Conservation (phyloP, 2,888 invertebrate genomes). For the Drosophila affinis region DNA sequence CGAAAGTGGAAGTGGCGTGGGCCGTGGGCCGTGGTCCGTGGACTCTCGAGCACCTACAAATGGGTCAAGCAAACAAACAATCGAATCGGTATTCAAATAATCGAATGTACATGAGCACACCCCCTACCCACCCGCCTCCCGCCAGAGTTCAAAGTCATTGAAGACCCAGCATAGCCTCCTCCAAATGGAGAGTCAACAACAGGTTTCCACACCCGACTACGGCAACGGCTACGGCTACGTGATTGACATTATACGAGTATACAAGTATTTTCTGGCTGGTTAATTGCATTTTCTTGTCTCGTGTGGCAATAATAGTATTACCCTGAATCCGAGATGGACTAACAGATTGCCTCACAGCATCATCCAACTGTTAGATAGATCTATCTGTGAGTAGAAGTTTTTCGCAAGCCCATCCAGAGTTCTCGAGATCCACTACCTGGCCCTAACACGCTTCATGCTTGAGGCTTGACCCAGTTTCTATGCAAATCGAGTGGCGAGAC, state of each 20-base stretch:
- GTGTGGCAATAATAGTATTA: constrained; percentile 37
- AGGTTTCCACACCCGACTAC: constrained; percentile 54
- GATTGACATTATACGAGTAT: constrained; percentile 60
- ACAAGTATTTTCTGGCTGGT: constrained; percentile 33
- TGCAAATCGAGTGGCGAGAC: constrained; percentile 49
- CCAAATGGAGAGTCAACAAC: constrained; percentile 49
- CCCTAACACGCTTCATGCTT: constrained; percentile 52
- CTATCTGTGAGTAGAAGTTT: constrained; percentile 11
- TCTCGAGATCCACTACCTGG: constrained; percentile 35
- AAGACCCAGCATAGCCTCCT: constrained; percentile 7
- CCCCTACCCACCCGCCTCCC: background rate
- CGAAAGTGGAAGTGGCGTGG: constrained; percentile 78
- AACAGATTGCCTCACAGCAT: constrained; percentile 19
- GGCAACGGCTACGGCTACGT: constrained; percentile 46
- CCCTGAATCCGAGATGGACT: constrained; percentile 6
- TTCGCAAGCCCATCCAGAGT: background rate
- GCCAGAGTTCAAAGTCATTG: constrained; percentile 75
- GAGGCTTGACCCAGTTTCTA: constrained; percentile 69
- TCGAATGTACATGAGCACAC: background rate
- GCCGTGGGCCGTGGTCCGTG: constrained; percentile 75
- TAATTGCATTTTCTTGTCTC: constrained; percentile 61
- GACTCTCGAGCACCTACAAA: constrained; percentile 56
- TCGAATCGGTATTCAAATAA: constrained; percentile 57
- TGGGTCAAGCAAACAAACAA: constrained; percentile 72
- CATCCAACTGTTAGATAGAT: background rate